Evolutionary conservation across 2,797 vertebrate genomes (phyloP).

Genomic region (Poeciliopsis paucimaculata): DNA sequence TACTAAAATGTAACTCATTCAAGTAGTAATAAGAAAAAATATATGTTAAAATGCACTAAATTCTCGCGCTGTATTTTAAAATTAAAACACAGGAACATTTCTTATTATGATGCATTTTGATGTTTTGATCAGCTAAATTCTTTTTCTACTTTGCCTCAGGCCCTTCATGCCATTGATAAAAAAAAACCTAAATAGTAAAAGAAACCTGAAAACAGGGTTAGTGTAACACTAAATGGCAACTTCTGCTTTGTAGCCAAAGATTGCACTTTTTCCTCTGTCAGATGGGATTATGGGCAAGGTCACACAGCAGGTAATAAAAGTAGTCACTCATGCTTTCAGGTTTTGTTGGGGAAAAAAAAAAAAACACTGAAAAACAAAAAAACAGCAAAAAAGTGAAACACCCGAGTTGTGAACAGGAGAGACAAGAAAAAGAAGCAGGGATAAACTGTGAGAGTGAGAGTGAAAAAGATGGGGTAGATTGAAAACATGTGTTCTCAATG

Average conservation of each 20-base stretch:
- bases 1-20: too few relatives aligned
- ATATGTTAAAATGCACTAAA: too few relatives aligned
- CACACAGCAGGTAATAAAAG: constrained; percentile 21
- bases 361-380: neutral
- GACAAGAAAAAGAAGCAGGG: neutral
- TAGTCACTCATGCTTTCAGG: constrained; percentile 19
- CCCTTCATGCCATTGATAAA: constrained; percentile 48
- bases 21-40: too few relatives aligned
- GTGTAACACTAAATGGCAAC: constrained; percentile 39
- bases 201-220: constrained; percentile 61
- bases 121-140: constrained; percentile 38
- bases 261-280: constrained; percentile 12
- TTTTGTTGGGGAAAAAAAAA: constrained; percentile 14
- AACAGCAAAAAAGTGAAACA: neutral
- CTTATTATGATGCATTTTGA: neutral
- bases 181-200: constrained; percentile 48
- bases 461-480: constrained; percentile 48
- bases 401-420: neutral
- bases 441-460: constrained; percentile 20
- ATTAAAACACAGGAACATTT: neutral
- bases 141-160: constrained; percentile 44
- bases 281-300: constrained; percentile 41
- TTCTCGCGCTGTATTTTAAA: too few relatives aligned
- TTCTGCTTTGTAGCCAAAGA: constrained; percentile 33
- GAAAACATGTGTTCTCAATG: constrained; percentile 71